phyloP scores from a whole-genome alignment of 1,140 invertebrate species.

The Hermatobates lingyangjiaoensis region DNA sequence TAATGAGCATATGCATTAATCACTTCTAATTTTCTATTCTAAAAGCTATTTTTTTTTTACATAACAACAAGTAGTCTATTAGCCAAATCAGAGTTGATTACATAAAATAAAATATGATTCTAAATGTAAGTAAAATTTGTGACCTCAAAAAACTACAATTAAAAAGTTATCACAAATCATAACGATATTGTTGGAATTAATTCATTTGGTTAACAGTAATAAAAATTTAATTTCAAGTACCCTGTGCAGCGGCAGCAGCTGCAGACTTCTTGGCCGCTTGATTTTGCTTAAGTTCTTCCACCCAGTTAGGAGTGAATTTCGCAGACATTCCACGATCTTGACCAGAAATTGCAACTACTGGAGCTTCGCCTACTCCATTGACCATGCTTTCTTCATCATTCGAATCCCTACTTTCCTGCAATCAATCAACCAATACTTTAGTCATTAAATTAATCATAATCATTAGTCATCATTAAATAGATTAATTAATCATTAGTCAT shows the following conservation, averaged over 20 bases:
- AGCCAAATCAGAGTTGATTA: not conserved
- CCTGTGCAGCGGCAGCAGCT: too few species aligned
- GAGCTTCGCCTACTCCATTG: not conserved
- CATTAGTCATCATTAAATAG: not conserved
- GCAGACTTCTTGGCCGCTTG: constrained; percentile 21
- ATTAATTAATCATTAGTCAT: not conserved
- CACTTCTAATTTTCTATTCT: too few species aligned
- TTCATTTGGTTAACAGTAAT: not conserved
- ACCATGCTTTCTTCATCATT: constrained; percentile 1
- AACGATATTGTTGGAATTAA: not conserved
- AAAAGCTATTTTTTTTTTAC: too few species aligned
- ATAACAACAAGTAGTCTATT: too few species aligned
- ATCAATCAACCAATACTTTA: too few species aligned
- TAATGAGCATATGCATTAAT: too few species aligned
- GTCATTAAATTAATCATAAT: not conserved
- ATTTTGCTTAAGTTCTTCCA: constrained; percentile 21
- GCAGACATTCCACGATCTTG: constrained; percentile 9
- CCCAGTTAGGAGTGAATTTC: constrained; percentile 16
- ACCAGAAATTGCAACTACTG: constrained; percentile 10
- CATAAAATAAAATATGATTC: not conserved
- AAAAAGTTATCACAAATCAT: not conserved
- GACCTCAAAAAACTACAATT: not conserved
- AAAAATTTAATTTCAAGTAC: constrained; percentile 10
- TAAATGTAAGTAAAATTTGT: not conserved
- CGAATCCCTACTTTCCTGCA: not conserved